These are phyloP conservation scores for Harpagifer antarcticus DNA, from an alignment of 2,797 vertebrate genomes.

Conservation along the genomic window DNA sequence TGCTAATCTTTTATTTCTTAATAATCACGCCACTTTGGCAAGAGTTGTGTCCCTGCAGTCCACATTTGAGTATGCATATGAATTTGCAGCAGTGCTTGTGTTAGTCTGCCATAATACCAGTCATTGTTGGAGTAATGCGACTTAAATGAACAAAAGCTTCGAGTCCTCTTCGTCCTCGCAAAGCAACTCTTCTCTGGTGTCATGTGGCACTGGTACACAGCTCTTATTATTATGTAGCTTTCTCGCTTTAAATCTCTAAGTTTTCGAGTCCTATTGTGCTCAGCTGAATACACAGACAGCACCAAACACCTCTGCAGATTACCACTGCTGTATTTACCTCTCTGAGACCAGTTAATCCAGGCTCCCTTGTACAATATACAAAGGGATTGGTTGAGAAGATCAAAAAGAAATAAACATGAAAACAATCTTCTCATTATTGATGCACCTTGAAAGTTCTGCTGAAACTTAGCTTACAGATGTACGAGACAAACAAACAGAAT, in stretches of 20 bases:
- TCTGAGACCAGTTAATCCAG: conserved; percentile 29
- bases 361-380: conserved; percentile 9
- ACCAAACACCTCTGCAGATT: conserved; percentile 30
- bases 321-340: conserved; percentile 35
- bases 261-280: conserved; percentile 24
- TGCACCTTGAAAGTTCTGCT: neutral
- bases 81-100: conserved; percentile 1
- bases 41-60: conserved; percentile 19
- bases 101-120: conserved; percentile 5
- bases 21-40: conserved; percentile 9
- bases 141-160: conserved; percentile 41
- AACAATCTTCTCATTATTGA: conserved; percentile 7
- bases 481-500: conserved; percentile 6
- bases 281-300: conserved; percentile 27
- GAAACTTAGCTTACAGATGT: neutral
- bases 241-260: conserved; percentile 31
- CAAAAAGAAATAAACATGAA: conserved; percentile 10
- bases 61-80: neutral
- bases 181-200: conserved; percentile 8
- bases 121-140: conserved; percentile 13
- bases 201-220: conserved; percentile 20
- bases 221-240: conserved; percentile 27
- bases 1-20: conserved; percentile 21
- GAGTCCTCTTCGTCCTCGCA: conserved; percentile 26
- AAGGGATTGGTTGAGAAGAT: conserved; percentile 1